Conservation (phyloP, 2,113 vertebrate species). For the Tachysurus vachellii region DNA sequence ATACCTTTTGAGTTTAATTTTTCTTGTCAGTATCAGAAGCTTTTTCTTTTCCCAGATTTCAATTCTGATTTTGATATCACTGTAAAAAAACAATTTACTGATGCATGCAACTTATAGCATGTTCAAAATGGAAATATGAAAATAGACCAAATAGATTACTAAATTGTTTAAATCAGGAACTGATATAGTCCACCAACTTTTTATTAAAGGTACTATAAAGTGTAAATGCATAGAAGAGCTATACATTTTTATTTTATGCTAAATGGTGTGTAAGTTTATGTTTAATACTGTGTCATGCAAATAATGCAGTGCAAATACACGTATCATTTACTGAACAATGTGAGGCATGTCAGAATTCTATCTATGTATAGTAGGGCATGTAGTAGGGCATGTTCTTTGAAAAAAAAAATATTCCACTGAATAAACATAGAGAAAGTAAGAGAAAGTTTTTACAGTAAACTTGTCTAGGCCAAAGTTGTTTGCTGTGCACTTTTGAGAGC, state of each 20-base stretch:
- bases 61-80: slow-evolving; percentile 72
- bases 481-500: not conserved
- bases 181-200: slow-evolving; percentile 50
- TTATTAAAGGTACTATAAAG: not conserved
- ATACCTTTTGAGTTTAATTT: slow-evolving; percentile 1
- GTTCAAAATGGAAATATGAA: slow-evolving; percentile 59
- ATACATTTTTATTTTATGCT: slow-evolving; percentile 13
- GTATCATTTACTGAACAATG: slow-evolving; percentile 7
- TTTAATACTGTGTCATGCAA: slow-evolving; percentile 19
- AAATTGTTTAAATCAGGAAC: slow-evolving; percentile 60
- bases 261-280: slow-evolving; percentile 51
- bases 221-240: slow-evolving; percentile 28
- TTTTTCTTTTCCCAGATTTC: slow-evolving; percentile 54
- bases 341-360: slow-evolving; percentile 2
- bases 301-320: slow-evolving; percentile 27
- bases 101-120: slow-evolving; percentile 71
- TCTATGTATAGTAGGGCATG: not conserved
- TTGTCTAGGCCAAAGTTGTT: not conserved
- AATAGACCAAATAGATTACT: slow-evolving; percentile 61
- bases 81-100: slow-evolving; percentile 71
- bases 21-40: not conserved
- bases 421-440: slow-evolving; percentile 18
- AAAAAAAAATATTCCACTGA: not conserved
- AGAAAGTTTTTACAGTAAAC: not conserved
- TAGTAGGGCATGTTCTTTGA: not conserved